Evolutionary conservation across 1,140 invertebrate genomes (phyloP).

Genomic region (Bombus haemorrhoidalis): DNA sequence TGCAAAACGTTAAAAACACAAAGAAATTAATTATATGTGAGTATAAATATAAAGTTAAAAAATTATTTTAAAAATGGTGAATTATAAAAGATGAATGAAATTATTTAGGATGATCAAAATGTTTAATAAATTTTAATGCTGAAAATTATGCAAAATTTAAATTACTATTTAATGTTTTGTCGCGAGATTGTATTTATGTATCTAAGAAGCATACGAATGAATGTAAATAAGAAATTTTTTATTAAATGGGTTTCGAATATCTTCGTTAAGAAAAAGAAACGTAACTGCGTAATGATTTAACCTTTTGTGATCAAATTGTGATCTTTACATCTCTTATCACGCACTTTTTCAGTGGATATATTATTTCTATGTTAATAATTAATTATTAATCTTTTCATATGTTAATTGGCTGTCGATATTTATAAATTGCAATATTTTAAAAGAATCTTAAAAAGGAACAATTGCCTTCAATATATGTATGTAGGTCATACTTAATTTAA

Average conservation of each 20-base stretch:
- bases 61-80: conserved; percentile 27
- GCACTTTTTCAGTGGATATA: background rate
- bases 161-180: conserved; percentile 29
- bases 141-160: conserved; percentile 19
- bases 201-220: conserved; percentile 1
- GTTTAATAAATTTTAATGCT: conserved; percentile 22
- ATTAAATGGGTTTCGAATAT: background rate
- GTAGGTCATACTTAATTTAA: background rate
- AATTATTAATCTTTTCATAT: background rate
- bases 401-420: background rate
- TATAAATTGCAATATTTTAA: background rate
- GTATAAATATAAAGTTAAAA: conserved; percentile 35
- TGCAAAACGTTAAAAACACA: conserved; percentile 24
- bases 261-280: background rate
- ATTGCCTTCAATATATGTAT: background rate
- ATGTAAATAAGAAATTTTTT: conserved; percentile 38
- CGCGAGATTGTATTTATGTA: conserved; percentile 27
- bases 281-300: background rate
- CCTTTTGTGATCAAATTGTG: conserved; percentile 26
- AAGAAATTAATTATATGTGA: conserved; percentile 32
- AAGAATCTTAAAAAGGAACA: background rate
- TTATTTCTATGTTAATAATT: background rate
- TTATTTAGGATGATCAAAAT: conserved; percentile 21
- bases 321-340: background rate
- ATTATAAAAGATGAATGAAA: conserved; percentile 38